A percentile compares a stretch with the other conserved stretches of the same genome.
Conservation (phyloP, 2,888 invertebrate genomes). For the Volucella inanis region DNA sequence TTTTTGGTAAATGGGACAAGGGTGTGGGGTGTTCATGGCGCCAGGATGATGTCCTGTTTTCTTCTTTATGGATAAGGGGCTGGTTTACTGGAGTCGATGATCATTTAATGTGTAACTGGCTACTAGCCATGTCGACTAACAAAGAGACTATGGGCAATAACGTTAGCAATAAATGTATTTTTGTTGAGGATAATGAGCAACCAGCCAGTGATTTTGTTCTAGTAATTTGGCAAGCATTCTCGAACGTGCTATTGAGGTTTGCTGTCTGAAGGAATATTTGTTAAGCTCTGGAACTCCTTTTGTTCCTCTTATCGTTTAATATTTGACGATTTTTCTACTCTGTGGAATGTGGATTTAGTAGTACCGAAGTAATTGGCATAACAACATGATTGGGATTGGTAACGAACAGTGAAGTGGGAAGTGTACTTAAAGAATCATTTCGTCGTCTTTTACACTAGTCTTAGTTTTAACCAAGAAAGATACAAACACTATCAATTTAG, state of each 20-base stretch:
- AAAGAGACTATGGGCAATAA: constrained; percentile 4
- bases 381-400: no score
- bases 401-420: no score
- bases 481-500: no score
- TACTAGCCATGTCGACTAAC: neutral
- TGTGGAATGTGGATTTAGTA: no score
- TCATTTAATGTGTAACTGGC: constrained; percentile 11
- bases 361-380: no score
- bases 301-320: no score
- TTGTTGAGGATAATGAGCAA: neutral
- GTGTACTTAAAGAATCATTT: no score
- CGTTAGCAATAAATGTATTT: neutral
- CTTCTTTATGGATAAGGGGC: neutral
- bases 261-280: neutral
- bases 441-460: no score
- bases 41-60: constrained; percentile 49
- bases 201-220: neutral
- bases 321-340: no score
- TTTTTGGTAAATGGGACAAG: neutral
- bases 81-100: constrained; percentile 6
- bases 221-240: neutral
- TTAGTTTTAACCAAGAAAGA: no score
- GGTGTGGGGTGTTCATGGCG: constrained; percentile 29
- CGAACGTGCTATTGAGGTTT: neutral
- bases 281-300: no score